Percentiles rank a stretch among this genome's conserved stretches.
These are phyloP conservation scores for Gymnothorax javanicus DNA, from an alignment of 2,797 vertebrate species.

Conservation along the genomic window DNA sequence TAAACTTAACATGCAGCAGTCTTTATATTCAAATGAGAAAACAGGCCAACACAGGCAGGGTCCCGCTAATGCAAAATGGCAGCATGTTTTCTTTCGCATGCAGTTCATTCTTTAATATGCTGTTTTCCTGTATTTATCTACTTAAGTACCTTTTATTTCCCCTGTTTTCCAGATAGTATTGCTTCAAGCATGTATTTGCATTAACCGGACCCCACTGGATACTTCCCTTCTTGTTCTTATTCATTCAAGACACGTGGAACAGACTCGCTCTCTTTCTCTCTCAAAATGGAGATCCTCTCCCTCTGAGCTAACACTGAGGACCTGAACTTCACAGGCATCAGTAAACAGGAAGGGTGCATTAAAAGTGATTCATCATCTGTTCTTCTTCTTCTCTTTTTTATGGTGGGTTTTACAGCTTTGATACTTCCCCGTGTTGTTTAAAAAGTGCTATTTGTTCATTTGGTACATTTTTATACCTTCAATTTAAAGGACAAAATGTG, in stretches of 20 bases:
- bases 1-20: constrained; percentile 5
- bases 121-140: constrained; percentile 79
- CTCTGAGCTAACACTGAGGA: constrained; percentile 79
- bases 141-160: constrained; percentile 49
- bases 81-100: constrained; percentile 73
- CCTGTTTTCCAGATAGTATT: constrained; percentile 72
- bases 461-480: constrained; percentile 85
- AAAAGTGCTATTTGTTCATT: constrained; percentile 87
- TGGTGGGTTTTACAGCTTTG: constrained; percentile 89
- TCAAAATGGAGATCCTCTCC: constrained; percentile 85
- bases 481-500: constrained; percentile 86
- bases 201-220: constrained; percentile 80
- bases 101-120: constrained; percentile 84
- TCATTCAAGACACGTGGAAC: constrained; percentile 89
- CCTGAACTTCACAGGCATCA: constrained; percentile 88
- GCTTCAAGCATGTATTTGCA: constrained; percentile 77
- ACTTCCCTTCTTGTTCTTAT: constrained; percentile 83
- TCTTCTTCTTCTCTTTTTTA: constrained; percentile 87
- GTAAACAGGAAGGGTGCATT: constrained; percentile 98
- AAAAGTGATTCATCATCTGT: constrained; percentile 97
- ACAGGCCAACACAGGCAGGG: constrained; percentile 33
- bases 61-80: constrained; percentile 76
- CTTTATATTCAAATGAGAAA: background rate
- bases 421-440: constrained; percentile 91
- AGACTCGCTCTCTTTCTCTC: constrained; percentile 85